Percentiles rank a stretch among this genome's conserved stretches.
These are phyloP conservation scores for Heliothis subflexa DNA, from an alignment of 1,140 invertebrate species.

Conservation along the genomic window DNA sequence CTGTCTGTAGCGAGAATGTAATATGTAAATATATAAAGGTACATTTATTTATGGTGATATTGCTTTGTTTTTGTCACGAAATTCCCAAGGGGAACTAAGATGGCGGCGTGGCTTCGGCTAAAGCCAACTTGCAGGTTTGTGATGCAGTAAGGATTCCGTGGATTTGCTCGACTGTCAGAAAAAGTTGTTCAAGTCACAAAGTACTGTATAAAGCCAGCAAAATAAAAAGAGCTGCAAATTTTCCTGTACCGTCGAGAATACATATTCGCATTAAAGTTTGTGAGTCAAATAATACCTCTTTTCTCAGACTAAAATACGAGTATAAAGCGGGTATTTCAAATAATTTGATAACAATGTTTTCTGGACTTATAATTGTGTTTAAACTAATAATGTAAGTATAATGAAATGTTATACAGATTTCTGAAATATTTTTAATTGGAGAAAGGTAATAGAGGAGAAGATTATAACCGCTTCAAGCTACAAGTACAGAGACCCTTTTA, in stretches of 20 bases:
- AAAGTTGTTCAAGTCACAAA: constrained; percentile 35
- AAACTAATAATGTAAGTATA: no score
- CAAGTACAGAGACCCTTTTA: no score
- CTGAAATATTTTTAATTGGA: no score
- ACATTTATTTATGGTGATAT: constrained; percentile 41
- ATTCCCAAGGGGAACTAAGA: constrained; percentile 36
- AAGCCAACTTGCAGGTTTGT: constrained; percentile 42
- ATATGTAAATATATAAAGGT: constrained; percentile 43
- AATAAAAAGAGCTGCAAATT: constrained; percentile 24
- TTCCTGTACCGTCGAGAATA: not conserved
- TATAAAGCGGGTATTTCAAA: not conserved
- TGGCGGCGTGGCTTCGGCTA: constrained; percentile 22
- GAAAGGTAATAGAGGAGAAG: no score
- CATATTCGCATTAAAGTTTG: constrained; percentile 29
- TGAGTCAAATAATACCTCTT: constrained; percentile 30
- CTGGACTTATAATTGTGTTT: no score
- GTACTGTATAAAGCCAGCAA: constrained; percentile 7
- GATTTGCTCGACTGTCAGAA: constrained; percentile 45
- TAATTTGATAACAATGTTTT: no score
- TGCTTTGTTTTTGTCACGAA: constrained; percentile 43
- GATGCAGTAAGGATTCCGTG: constrained; percentile 29
- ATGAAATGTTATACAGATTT: no score
- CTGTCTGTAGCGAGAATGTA: constrained; percentile 38
- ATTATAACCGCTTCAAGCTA: no score
- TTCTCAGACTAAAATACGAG: not conserved